These are phyloP conservation scores for Phaonia tiefii DNA, from an alignment of 2,888 invertebrate genomes.

Conservation along the genomic window DNA sequence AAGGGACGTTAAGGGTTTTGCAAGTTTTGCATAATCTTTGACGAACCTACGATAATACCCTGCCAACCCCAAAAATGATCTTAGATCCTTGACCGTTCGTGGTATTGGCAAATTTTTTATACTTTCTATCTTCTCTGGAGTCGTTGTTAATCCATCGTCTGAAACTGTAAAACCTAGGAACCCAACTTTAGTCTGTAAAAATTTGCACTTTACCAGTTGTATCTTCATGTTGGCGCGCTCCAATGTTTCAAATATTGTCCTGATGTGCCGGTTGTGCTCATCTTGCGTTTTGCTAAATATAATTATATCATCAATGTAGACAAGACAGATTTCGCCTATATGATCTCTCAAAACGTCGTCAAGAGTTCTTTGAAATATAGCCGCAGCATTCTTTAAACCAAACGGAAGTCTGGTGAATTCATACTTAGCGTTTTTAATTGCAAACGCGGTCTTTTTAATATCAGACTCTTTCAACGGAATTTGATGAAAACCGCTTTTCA, in stretches of 20 bases:
- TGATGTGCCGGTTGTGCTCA: conserved; percentile 3
- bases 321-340: not conserved
- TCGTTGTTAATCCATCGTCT: conserved; percentile 28
- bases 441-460: conserved; percentile 13
- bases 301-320: conserved; percentile 8
- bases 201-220: conserved; percentile 43
- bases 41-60: conserved; percentile 35
- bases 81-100: conserved; percentile 12
- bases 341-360: not conserved
- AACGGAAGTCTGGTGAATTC: conserved; percentile 33
- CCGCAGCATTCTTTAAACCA: conserved; percentile 16
- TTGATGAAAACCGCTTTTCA: not conserved
- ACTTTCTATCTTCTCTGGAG: conserved; percentile 21
- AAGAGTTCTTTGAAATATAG: not conserved
- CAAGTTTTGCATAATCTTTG: not conserved
- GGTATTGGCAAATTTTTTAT: conserved; percentile 37
- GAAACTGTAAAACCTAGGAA: conserved; percentile 34
- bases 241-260: conserved; percentile 21
- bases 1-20: conserved; percentile 7
- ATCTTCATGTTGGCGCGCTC: conserved; percentile 39
- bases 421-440: conserved; percentile 20
- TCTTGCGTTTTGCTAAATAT: conserved; percentile 17
- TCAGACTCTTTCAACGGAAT: conserved; percentile 10
- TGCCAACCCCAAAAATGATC: conserved; percentile 38
- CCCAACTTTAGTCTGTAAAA: conserved; percentile 42